Evolutionary conservation across 2,797 vertebrate species (phyloP), one percentile per base, ranked within the genome.

Genomic region (Scolopax bukidnonensis): DNA sequence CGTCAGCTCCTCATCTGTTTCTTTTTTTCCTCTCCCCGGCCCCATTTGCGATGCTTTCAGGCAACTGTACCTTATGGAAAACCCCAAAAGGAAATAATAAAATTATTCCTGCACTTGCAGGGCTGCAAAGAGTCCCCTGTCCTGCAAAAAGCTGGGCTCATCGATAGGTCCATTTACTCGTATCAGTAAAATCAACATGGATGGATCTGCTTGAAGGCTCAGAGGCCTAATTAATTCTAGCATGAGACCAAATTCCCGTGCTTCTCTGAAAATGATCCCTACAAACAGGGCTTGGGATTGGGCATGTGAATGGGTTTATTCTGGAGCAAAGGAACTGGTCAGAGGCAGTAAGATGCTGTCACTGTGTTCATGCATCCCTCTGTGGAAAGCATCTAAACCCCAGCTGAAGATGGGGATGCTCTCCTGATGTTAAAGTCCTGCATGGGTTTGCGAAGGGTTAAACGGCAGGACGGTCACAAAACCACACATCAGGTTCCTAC

Each of bases 261-360:
- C 32, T 76, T 38, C 51, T 33, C 48, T 5, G 10, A 7, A 18
- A 41, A 33, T 0, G 2, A 54, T 14, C 51, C 61, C 63, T 47
- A 43, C 33, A 27, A 75, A 27, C 30, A 47, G 19, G n/a, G 17
- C 5, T 23, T n/a, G 40, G 63, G 41, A 28, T 15, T 11, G 30
- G 53, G 65, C 56, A 40, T 0, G 0, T 0, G 1, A 0, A 0
- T 6, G 2, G 59, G 9, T 41, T 65, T 33, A 8, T n/a, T 23
- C 68, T 41, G 38, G 41, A 27, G 51, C 0, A 2, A 47, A n/a
- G 30, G 59, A 65, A 60, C 28, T 33, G 15, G 6, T 32, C 32
- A 3, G 45, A 48, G 41, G 76, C 57, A 45, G 2, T 16, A 8
- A 24, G 38, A 16, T 11, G 33, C 80, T 24, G 25, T 45, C 33